Percentiles rank a stretch among this genome's conserved stretches.
phyloP scores from a whole-genome alignment of 1,140 invertebrate genomes.

The Drosophila erecta region DNA sequence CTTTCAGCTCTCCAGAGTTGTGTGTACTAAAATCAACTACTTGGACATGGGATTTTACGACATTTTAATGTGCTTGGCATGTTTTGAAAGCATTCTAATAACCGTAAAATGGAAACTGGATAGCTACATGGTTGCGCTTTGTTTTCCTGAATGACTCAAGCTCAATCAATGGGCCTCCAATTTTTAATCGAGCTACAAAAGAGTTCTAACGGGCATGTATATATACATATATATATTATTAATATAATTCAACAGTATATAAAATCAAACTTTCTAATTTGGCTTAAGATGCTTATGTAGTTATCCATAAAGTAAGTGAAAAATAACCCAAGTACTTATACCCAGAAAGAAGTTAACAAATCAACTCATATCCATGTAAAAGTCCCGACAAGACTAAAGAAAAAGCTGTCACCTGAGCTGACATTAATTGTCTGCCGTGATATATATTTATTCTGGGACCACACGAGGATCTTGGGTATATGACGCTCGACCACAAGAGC shows the following conservation, averaged over 20 bases:
- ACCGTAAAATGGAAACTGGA: conserved; percentile 59
- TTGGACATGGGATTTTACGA: conserved; percentile 52
- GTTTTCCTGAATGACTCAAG: conserved; percentile 55
- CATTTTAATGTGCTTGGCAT: conserved; percentile 68
- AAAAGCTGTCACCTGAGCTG: conserved; percentile 62
- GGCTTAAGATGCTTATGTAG: not conserved
- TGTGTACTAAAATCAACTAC: conserved; percentile 52
- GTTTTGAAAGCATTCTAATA: conserved; percentile 56
- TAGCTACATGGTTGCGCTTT: not conserved
- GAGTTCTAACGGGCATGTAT: not conserved
- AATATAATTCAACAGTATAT: too few species aligned
- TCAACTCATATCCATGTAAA: conserved; percentile 26
- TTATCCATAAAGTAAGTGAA: not conserved
- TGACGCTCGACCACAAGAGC: conserved; percentile 55
- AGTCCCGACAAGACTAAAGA: conserved; percentile 14
- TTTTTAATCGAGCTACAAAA: conserved; percentile 41
- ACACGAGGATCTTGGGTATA: conserved; percentile 59
- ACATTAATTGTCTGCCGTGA: conserved; percentile 72
- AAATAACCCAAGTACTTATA: not conserved
- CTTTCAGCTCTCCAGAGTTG: conserved; percentile 10
- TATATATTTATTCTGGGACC: conserved; percentile 57
- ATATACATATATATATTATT: too few species aligned
- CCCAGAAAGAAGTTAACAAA: not conserved
- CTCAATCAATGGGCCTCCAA: conserved; percentile 11
- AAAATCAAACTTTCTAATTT: not conserved